A percentile compares a stretch with the other conserved stretches of the same genome.
These are phyloP conservation scores for Amphiura filiformis DNA, from an alignment of 35 echinoderm and acorn worm species.

Conservation along the genomic window DNA sequence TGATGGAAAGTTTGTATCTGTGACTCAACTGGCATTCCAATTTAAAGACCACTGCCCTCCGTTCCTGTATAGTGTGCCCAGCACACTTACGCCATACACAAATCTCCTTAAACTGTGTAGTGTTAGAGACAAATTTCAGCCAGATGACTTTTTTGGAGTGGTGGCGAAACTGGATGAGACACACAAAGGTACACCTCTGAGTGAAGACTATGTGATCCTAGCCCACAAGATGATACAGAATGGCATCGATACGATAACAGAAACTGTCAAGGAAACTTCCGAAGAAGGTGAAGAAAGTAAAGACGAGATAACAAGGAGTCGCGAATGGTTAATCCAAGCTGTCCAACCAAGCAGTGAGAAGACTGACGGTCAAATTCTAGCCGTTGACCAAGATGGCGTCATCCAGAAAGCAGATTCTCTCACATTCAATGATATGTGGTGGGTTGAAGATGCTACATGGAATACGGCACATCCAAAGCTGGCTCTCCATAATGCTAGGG, in stretches of 20 bases:
- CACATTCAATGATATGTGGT: constrained; percentile 14
- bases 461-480: background rate
- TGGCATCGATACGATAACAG: background rate
- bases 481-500: background rate
- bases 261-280: background rate
- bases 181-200: constrained; percentile 1
- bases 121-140: constrained; percentile 26
- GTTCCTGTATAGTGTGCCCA: constrained; percentile 25
- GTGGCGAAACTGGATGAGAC: background rate
- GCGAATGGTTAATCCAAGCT: background rate
- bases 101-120: constrained; percentile 20
- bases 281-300: background rate
- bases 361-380: background rate
- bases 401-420: background rate
- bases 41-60: background rate
- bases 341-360: background rate
- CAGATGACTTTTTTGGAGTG: constrained; percentile 14
- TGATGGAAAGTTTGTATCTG: background rate
- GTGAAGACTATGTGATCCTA: background rate
- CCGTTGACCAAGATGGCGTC: background rate
- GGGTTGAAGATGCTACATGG: background rate
- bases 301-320: background rate
- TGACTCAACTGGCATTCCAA: background rate
- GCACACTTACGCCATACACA: background rate
- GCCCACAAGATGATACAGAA: background rate